Percentiles rank a stretch among this genome's conserved stretches.
Evolutionary conservation across 92 coral and sea anemone genomes (phyloP).

Genomic region (Phenganax stokvisi): DNA sequence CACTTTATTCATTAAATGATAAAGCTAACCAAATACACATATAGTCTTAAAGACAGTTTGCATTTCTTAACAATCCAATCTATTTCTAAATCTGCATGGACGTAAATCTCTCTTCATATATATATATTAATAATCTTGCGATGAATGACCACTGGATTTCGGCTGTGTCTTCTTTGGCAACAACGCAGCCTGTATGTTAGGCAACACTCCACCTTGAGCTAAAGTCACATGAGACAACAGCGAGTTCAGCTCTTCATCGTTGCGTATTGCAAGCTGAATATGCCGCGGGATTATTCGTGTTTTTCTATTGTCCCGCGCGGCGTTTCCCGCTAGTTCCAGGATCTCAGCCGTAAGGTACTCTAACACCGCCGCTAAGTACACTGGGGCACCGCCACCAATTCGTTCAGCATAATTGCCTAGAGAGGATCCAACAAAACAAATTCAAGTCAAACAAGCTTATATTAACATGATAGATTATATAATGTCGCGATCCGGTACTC

Average conservation of each 20-base stretch:
- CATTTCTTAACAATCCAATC: too few species aligned
- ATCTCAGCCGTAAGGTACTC: constrained; percentile 41
- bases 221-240: constrained; percentile 29
- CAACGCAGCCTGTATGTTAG: constrained; percentile 33
- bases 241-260: constrained; percentile 37
- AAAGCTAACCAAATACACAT: too few species aligned
- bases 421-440: background rate
- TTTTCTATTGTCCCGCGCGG: constrained; percentile 42
- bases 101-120: background rate
- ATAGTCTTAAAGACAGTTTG: too few species aligned
- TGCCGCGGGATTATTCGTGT: constrained; percentile 40
- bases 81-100: too few species aligned
- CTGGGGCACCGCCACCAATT: constrained; percentile 41
- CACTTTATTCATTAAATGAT: too few species aligned
- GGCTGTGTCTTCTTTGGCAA: constrained; percentile 30
- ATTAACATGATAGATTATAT: background rate
- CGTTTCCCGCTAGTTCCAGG: constrained; percentile 40
- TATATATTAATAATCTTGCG: constrained; percentile 23
- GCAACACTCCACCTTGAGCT: constrained; percentile 38
- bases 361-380: constrained; percentile 35
- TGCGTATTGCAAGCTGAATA: constrained; percentile 33
- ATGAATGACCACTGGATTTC: constrained; percentile 1
- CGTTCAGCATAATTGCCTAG: constrained; percentile 38
- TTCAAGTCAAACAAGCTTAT: background rate
- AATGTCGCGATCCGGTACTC: background rate